These are phyloP conservation scores for Astropecten irregularis DNA, from an alignment of 53 echinoderm and acorn worm species.

Conservation along the genomic window DNA sequence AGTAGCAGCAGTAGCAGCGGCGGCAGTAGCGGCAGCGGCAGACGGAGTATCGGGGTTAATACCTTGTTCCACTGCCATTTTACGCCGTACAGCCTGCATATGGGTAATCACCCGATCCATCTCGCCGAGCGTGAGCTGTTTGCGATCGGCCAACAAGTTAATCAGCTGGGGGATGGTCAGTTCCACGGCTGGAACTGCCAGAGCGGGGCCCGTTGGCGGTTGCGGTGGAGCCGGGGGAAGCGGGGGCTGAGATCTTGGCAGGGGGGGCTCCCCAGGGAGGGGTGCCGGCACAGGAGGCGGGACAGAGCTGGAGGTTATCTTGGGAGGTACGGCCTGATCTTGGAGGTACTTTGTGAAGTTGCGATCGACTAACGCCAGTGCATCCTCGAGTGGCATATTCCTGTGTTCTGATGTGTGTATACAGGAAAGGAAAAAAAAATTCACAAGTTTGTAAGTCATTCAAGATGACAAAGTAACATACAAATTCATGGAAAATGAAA, in stretches of 20 bases:
- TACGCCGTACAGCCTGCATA: conserved; percentile 81
- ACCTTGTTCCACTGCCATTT: conserved; percentile 81
- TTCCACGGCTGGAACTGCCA: conserved; percentile 53
- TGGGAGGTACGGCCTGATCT: conserved; percentile 75
- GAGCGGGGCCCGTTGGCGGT: background rate
- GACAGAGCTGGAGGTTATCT: background rate
- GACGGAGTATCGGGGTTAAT: conserved; percentile 12
- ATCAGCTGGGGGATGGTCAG: conserved; percentile 93
- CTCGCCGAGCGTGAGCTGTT: conserved; percentile 87
- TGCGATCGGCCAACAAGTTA: conserved; percentile 91
- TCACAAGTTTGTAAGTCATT: background rate
- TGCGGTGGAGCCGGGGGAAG: background rate
- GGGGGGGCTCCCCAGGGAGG: conserved; percentile 31
- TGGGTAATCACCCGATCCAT: conserved; percentile 85
- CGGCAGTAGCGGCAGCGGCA: too few relatives aligned
- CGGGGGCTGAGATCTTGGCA: conserved; percentile 17
- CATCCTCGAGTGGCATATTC: conserved; percentile 99
- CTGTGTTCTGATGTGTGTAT: conserved; percentile 84
- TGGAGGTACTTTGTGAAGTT: conserved; percentile 96
- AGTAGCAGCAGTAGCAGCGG: background rate
- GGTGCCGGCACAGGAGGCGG: conserved; percentile 16
- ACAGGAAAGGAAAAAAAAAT: conserved; percentile 2
- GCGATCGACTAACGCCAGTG: conserved; percentile 84
- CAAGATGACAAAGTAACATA: background rate
- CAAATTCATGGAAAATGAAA: too few relatives aligned